These are phyloP conservation scores for Ectemnius lituratus DNA, from an alignment of 2,888 invertebrate species.

Conservation along the genomic window DNA sequence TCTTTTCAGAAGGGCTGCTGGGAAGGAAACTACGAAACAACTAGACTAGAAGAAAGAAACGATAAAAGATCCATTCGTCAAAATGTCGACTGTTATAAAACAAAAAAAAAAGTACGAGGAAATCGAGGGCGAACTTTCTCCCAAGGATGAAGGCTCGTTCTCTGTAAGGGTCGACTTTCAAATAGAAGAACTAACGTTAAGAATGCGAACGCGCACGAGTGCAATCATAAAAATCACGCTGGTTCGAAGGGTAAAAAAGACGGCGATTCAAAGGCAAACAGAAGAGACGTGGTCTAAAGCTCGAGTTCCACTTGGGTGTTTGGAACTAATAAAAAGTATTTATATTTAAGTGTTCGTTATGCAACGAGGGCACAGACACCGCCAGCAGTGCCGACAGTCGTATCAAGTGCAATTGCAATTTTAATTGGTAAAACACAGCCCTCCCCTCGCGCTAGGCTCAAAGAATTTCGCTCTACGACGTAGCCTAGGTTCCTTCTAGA, in stretches of 20 bases:
- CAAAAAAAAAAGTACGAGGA: too few relatives aligned
- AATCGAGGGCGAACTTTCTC: too few relatives aligned
- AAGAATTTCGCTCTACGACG: conserved; percentile 34
- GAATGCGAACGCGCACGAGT: conserved; percentile 19
- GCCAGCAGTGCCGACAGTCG: conserved; percentile 71
- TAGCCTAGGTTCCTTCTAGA: conserved; percentile 46
- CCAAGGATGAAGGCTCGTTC: too few relatives aligned
- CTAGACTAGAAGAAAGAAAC: too few relatives aligned
- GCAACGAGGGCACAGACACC: conserved; percentile 61
- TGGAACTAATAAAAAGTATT: conserved; percentile 21
- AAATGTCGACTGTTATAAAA: too few relatives aligned
- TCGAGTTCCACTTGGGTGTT: conserved; percentile 11
- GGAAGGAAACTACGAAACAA: not conserved
- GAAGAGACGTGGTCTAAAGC: conserved; percentile 17
- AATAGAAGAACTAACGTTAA: conserved; percentile 2
- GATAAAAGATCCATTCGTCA: too few relatives aligned
- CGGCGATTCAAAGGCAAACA: conserved; percentile 7
- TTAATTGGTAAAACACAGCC: conserved; percentile 47
- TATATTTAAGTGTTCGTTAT: conserved; percentile 19
- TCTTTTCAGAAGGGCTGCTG: conserved; percentile 7
- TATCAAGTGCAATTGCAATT: conserved; percentile 40
- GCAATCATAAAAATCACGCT: conserved; percentile 28
- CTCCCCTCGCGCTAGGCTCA: conserved; percentile 47
- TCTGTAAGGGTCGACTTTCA: not conserved
- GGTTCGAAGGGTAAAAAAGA: conserved; percentile 24